Base-by-base conservation (phyloP, 2,888 invertebrate genomes). In the Agriotes lineatus region DNA sequence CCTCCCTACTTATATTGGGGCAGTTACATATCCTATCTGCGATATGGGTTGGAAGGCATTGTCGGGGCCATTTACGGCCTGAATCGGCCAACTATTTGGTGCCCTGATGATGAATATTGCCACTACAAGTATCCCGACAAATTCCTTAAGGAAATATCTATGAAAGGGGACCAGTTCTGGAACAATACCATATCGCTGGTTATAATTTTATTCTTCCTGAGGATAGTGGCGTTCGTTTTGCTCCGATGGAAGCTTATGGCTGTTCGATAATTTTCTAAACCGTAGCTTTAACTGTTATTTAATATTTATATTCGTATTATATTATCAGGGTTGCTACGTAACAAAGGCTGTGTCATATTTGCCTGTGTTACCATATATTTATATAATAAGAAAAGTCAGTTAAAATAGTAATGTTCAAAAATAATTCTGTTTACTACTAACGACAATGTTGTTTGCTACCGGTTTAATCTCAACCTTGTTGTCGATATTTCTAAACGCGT, bases 1-100 rank as follows among this genome's bases (percentile, higher is more conserved):
- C 97, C 97, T 0, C 78, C 82, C 0, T 96, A 96, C 82, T 85
- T 98, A 2, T 90, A 92, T 80, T 97, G 97, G 97, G 93, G 97
- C 0, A 95, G 95, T 37, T 94, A 96, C 82, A 86, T 96, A 69
- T 97, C 97, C 5, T 97, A 96, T 82, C 86, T 97, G 59, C 88
- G 96, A 58, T 98, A 96, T 81, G 95, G 95, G 0, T 88, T 97
- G 54, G 97, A 97, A 83, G 97, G 96, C 54, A 90, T 90, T 76
- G 90, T 95, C 3, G 89, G 90, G 5, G 92, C 94, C 1, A 91
- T 97, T 72, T 98, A 97, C 80, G 96, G 97, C 0, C 85, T 91
- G 69, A 86, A 93, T 71, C 86, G 97, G 39, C 88, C 89, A 0
- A 88, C 87, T 0, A 83, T 98, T 59, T 90, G 89, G n/a, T 98